These are phyloP conservation scores for Tetragonula clypearis DNA, from an alignment of 1,140 invertebrate species.

Conservation along the genomic window DNA sequence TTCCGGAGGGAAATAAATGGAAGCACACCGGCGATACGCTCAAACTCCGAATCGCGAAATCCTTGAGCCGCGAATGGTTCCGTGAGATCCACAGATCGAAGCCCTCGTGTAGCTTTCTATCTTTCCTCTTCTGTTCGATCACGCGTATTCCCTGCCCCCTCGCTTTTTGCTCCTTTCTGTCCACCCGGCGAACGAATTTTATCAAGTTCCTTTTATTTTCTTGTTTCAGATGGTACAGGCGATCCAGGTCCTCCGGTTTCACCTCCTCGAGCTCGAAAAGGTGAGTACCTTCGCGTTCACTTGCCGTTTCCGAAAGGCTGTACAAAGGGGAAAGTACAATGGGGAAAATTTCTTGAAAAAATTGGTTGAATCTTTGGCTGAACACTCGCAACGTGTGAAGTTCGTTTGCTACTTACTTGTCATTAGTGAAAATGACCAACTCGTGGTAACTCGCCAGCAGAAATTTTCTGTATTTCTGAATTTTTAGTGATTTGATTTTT, in stretches of 20 bases:
- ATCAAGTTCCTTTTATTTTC: constrained; percentile 78
- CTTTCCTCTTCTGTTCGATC: not conserved
- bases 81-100: constrained; percentile 1
- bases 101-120: not conserved
- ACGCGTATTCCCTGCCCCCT: not conserved
- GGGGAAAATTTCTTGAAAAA: not conserved
- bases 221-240: constrained; percentile 99
- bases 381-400: too few relatives aligned
- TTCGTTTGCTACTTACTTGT: too few relatives aligned
- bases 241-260: constrained; percentile 99
- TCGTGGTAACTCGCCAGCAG: too few relatives aligned
- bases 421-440: too few relatives aligned
- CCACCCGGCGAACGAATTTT: constrained; percentile 48
- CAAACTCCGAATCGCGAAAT: constrained; percentile 5
- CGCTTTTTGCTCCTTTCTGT: constrained; percentile 2
- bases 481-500: too few relatives aligned
- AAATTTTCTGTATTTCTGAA: too few relatives aligned
- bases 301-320: not conserved
- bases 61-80: not conserved
- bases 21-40: not conserved
- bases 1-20: constrained; percentile 47
- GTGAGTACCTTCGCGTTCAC: constrained; percentile 85
- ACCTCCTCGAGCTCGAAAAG: constrained; percentile 99
- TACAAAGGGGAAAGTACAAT: too few relatives aligned
- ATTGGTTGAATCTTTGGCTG: too few relatives aligned